Conservation (phyloP, 2,113 vertebrate species). For the Pedetes capensis region DNA sequence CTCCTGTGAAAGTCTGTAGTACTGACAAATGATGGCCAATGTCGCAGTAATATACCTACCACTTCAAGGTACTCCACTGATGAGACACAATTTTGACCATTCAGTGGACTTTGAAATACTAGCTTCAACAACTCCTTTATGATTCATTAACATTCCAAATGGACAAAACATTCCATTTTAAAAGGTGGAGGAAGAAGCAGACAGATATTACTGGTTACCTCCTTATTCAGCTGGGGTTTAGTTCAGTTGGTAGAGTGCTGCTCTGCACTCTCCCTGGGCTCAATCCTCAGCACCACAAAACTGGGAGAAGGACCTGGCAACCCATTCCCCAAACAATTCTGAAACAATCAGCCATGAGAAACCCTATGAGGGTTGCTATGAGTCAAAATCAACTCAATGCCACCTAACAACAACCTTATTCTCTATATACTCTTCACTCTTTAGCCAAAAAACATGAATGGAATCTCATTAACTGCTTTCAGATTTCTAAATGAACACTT, state of each 20-base stretch:
- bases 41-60: not conserved
- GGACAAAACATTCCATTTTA: not conserved
- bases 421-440: not conserved
- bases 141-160: constrained; percentile 16
- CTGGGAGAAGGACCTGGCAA: too few species aligned
- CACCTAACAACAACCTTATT: too few species aligned
- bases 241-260: too few species aligned
- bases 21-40: not conserved
- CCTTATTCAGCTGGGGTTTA: too few species aligned
- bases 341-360: too few species aligned
- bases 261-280: too few species aligned
- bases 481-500: constrained; percentile 20
- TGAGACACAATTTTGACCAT: not conserved
- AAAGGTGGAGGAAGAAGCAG: not conserved
- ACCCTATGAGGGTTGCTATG: too few species aligned
- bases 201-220: not conserved
- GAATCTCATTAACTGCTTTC: constrained; percentile 18
- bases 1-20: not conserved
- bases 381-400: too few species aligned
- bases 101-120: not conserved
- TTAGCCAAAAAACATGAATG: not conserved
- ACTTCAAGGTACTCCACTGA: not conserved
- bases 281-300: too few species aligned
- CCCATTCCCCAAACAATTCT: too few species aligned
- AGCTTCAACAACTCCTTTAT: not conserved